Percentiles rank a stretch among this genome's conserved stretches.
Evolutionary conservation across 1,140 invertebrate genomes (phyloP).

Genomic region (Drosophila oshimai): DNA sequence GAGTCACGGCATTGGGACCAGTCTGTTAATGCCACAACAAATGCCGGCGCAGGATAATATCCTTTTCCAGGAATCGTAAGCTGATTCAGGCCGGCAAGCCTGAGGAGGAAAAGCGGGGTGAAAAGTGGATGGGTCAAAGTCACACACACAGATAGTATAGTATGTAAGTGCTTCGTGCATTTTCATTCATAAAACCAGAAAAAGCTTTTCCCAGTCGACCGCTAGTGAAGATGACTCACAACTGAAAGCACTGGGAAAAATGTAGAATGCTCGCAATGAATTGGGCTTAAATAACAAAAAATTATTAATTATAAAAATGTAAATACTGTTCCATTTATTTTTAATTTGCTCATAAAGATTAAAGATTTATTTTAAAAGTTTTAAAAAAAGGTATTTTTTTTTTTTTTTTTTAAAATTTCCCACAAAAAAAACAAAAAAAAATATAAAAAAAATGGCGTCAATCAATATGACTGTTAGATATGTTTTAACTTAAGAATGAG

Average conservation of each 20-base stretch:
- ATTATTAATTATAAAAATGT: no score
- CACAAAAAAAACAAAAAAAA: no score
- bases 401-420: no score
- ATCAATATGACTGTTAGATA: no score
- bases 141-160: background rate
- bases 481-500: no score
- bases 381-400: no score
- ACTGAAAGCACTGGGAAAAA: slow-evolving; percentile 21
- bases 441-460: no score
- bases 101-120: background rate
- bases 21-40: slow-evolving; percentile 67
- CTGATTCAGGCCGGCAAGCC: slow-evolving; percentile 53
- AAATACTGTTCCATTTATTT: no score
- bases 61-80: slow-evolving; percentile 70
- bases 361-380: no score
- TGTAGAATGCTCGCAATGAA: background rate
- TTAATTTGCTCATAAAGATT: no score
- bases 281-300: background rate
- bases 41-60: slow-evolving; percentile 75
- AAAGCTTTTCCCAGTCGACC: slow-evolving; percentile 51
- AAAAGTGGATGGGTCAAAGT: background rate
- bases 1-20: slow-evolving; percentile 51
- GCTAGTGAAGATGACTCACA: slow-evolving; percentile 39
- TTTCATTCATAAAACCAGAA: slow-evolving; percentile 72
- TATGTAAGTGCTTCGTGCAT: slow-evolving; percentile 2